phyloP scores from a whole-genome alignment of 2,113 vertebrate species.

The Zingel zingel region DNA sequence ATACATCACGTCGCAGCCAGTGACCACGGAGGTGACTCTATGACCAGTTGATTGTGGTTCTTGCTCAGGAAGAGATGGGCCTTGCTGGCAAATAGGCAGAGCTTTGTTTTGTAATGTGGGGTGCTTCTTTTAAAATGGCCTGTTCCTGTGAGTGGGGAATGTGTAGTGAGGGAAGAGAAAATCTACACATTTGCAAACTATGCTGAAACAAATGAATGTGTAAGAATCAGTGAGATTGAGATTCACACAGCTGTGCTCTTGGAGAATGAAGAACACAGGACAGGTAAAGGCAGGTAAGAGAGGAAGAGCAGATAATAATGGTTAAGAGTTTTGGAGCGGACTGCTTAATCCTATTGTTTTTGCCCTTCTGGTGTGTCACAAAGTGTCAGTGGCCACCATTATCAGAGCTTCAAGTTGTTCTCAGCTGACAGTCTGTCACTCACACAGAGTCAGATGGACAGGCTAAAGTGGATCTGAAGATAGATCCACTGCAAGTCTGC shows the following conservation, averaged over 20 bases:
- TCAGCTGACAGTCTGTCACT: slow-evolving; percentile 53
- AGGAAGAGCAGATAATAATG: background rate
- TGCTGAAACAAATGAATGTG: slow-evolving; percentile 12
- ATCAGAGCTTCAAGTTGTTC: slow-evolving; percentile 50
- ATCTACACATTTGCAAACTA: background rate
- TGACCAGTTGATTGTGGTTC: background rate
- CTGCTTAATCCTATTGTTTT: background rate
- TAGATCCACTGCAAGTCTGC: slow-evolving; percentile 23
- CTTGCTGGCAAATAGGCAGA: background rate
- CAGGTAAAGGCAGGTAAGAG: background rate
- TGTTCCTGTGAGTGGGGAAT: background rate
- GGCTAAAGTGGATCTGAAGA: slow-evolving; percentile 39
- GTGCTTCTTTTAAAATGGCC: background rate
- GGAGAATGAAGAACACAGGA: background rate
- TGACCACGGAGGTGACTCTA: background rate
- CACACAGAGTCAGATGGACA: slow-evolving; percentile 37
- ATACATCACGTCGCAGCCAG: background rate
- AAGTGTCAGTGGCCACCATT: slow-evolving; percentile 31
- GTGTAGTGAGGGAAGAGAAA: background rate
- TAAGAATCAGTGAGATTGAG: background rate
- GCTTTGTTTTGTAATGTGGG: background rate
- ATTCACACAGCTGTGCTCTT: background rate
- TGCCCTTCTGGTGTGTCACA: slow-evolving; percentile 18
- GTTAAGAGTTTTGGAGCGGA: background rate
- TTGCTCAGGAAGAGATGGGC: background rate